Percentiles rank a stretch among this genome's conserved stretches.
These are phyloP conservation scores for Florisuga fusca DNA, from an alignment of 2,797 vertebrate genomes.

Conservation along the genomic window DNA sequence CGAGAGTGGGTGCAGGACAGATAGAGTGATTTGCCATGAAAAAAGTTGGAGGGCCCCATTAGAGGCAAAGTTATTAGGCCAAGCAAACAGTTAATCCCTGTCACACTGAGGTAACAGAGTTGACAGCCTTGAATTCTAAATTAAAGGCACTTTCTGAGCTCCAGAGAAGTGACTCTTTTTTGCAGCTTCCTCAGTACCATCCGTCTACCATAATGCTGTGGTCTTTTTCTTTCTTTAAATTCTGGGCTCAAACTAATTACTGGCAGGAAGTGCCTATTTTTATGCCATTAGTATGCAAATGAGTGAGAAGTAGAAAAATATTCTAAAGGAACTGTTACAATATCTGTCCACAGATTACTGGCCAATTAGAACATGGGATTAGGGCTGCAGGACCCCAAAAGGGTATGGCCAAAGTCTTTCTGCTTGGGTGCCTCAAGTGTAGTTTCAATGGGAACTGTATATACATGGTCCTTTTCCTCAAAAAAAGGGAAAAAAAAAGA, in stretches of 20 bases:
- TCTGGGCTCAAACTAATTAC: constrained; percentile 75
- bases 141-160: constrained; percentile 62
- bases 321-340: constrained; percentile 78
- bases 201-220: constrained; percentile 71
- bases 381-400: constrained; percentile 54
- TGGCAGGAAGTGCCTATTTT: constrained; percentile 77
- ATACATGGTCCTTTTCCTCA: constrained; percentile 24
- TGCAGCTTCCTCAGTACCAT: constrained; percentile 75
- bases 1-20: constrained; percentile 5
- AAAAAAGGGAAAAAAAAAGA: background rate
- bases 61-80: constrained; percentile 69
- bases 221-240: constrained; percentile 75
- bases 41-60: constrained; percentile 57
- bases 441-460: constrained; percentile 66
- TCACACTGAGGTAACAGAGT: constrained; percentile 70
- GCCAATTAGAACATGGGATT: constrained; percentile 75
- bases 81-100: constrained; percentile 72
- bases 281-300: constrained; percentile 79
- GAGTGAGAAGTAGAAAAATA: constrained; percentile 75
- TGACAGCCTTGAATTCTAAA: constrained; percentile 69
- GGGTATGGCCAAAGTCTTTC: constrained; percentile 65
- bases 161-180: constrained; percentile 68
- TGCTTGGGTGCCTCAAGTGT: constrained; percentile 62
- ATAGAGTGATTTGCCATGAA: constrained; percentile 33
- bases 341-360: constrained; percentile 73